These are phyloP conservation scores for Meriones unguiculatus DNA, from an alignment of 2,113 vertebrate species.

Conservation along the genomic window DNA sequence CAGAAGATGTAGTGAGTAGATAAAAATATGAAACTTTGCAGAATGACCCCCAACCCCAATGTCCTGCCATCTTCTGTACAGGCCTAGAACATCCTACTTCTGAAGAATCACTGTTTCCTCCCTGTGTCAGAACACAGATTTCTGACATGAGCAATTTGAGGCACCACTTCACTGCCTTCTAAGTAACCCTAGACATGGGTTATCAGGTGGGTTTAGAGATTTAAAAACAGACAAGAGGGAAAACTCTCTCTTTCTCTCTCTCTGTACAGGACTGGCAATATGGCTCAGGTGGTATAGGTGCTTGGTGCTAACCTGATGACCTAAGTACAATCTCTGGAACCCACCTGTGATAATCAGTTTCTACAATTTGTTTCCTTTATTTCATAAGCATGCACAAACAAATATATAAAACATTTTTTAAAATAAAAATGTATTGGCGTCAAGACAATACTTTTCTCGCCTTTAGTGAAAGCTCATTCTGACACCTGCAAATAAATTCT, in stretches of 20 bases:
- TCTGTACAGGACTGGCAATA: not conserved
- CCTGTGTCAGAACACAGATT: not conserved
- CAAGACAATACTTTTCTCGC: not conserved
- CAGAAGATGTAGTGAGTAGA: not conserved
- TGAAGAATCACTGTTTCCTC: fast-evolving
- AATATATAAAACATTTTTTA: not conserved
- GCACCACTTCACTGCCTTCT: not conserved
- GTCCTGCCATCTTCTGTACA: not conserved
- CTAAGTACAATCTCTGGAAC: not conserved
- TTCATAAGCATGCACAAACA: not conserved
- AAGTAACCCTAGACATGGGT: not conserved
- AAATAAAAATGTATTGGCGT: too few species aligned
- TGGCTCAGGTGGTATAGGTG: not conserved
- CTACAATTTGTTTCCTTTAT: not conserved
- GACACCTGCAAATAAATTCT: not conserved
- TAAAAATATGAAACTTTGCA: not conserved
- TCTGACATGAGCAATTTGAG: not conserved
- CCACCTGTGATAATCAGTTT: not conserved
- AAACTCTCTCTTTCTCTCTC: not conserved
- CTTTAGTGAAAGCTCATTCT: not conserved
- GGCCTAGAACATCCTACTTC: not conserved
- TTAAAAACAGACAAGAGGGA: too few species aligned
- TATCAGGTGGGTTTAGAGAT: fast-evolving
- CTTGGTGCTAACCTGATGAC: not conserved
- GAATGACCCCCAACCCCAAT: not conserved